Percentiles rank a stretch among this genome's conserved stretches.
phyloP scores from a whole-genome alignment of 53 echinoderm and acorn worm species.

The Holothuria scabra region DNA sequence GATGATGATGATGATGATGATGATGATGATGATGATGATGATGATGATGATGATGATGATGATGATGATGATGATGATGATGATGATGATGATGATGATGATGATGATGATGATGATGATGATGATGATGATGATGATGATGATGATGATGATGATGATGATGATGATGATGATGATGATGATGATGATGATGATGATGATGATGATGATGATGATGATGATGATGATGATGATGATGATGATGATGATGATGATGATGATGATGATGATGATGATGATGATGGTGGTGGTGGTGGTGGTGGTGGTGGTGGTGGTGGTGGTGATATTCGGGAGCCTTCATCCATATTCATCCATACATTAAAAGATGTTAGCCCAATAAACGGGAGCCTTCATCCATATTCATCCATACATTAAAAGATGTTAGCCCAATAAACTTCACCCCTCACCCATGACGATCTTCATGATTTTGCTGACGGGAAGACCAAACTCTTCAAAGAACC shows the following conservation, averaged over 20 bases:
- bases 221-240: not conserved
- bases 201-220: not conserved
- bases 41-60: constrained; percentile 20
- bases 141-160: not conserved
- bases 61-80: constrained; percentile 16
- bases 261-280: not conserved
- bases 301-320: not conserved
- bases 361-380: not conserved
- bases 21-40: constrained; percentile 10
- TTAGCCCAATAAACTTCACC: too few species aligned
- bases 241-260: not conserved
- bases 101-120: not conserved
- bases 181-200: not conserved
- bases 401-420: too few species aligned
- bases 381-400: too few species aligned
- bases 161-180: not conserved
- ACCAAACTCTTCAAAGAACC: too few species aligned
- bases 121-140: not conserved
- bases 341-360: not conserved
- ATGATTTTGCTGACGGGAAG: too few species aligned
- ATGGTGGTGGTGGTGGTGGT: not conserved
- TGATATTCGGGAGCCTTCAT: not conserved
- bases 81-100: constrained; percentile 7
- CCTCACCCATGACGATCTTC: too few species aligned
- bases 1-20: constrained; percentile 16